These are phyloP conservation scores for Poecilia picta DNA, from an alignment of 2,797 vertebrate genomes.

Conservation along the genomic window DNA sequence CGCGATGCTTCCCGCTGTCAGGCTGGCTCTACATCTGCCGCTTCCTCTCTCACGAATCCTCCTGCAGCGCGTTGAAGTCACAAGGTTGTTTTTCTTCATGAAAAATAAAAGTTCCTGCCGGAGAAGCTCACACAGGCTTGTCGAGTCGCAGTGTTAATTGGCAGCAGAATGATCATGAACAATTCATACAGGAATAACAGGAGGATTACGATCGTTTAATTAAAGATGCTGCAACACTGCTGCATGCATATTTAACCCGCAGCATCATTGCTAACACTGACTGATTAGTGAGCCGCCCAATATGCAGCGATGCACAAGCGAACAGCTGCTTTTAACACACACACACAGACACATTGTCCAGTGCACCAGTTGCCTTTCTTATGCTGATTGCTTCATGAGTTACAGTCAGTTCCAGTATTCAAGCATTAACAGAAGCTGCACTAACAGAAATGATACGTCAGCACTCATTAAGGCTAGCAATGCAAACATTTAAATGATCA, in stretches of 20 bases:
- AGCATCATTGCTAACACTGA: slow-evolving; percentile 57
- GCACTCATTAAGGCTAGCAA: slow-evolving; percentile 7
- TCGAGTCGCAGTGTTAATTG: slow-evolving; percentile 61
- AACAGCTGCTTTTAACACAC: slow-evolving; percentile 48
- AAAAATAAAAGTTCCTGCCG: slow-evolving; percentile 2
- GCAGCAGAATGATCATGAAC: slow-evolving; percentile 70
- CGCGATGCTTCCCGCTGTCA: slow-evolving; percentile 13
- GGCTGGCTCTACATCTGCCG: slow-evolving; percentile 3
- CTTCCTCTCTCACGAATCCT: background rate
- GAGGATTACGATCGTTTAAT: slow-evolving; percentile 75
- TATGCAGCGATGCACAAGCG: slow-evolving; percentile 18
- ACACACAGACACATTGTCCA: slow-evolving; percentile 17
- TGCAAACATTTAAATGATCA: slow-evolving; percentile 22
- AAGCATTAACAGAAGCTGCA: slow-evolving; percentile 15
- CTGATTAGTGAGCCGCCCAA: slow-evolving; percentile 48
- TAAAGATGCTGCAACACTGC: slow-evolving; percentile 69
- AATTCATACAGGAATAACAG: slow-evolving; percentile 76
- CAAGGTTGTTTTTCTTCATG: slow-evolving; percentile 1
- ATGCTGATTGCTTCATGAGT: slow-evolving; percentile 15
- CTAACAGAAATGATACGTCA: slow-evolving; percentile 19
- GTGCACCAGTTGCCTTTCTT: slow-evolving; percentile 8
- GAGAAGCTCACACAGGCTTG: slow-evolving; percentile 14
- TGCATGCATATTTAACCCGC: slow-evolving; percentile 74
- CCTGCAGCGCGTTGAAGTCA: background rate
- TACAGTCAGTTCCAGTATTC: slow-evolving; percentile 12